Evolutionary conservation across 2,888 invertebrate species (phyloP).

Genomic region (Hoplodrina ambigua): DNA sequence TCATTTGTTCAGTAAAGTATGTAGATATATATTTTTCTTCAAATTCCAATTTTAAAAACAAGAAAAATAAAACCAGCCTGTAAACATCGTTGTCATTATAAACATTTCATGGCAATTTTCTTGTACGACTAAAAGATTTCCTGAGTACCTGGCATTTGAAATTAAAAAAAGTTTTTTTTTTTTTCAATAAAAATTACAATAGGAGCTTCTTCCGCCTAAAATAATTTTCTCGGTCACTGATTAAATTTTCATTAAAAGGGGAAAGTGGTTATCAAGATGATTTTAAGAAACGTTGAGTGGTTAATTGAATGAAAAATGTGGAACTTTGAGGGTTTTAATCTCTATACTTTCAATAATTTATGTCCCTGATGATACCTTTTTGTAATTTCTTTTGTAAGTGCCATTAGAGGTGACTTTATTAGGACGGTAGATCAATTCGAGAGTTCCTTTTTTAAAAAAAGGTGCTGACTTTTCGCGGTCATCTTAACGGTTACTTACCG

Average conservation of each 20-base stretch:
- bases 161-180: neutral
- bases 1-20: too few relatives aligned
- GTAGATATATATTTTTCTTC: neutral
- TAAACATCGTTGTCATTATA: neutral
- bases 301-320: constrained; percentile 66
- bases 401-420: constrained; percentile 11
- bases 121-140: neutral
- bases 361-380: constrained; percentile 9
- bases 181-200: constrained; percentile 26
- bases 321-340: constrained; percentile 44
- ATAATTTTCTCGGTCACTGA: constrained; percentile 55
- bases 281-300: constrained; percentile 58
- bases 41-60: neutral
- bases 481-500: too few relatives aligned
- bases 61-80: neutral
- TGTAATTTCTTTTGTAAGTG: constrained; percentile 15
- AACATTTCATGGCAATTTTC: neutral
- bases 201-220: constrained; percentile 29
- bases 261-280: constrained; percentile 61
- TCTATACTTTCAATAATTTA: constrained; percentile 48
- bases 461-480: too few relatives aligned
- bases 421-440: neutral
- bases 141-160: neutral
- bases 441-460: too few relatives aligned
- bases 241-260: constrained; percentile 67